Evolutionary conservation across 2,113 vertebrate genomes (phyloP), one percentile per base, ranked within the genome.

Genomic region (Saguinus imperator): DNA sequence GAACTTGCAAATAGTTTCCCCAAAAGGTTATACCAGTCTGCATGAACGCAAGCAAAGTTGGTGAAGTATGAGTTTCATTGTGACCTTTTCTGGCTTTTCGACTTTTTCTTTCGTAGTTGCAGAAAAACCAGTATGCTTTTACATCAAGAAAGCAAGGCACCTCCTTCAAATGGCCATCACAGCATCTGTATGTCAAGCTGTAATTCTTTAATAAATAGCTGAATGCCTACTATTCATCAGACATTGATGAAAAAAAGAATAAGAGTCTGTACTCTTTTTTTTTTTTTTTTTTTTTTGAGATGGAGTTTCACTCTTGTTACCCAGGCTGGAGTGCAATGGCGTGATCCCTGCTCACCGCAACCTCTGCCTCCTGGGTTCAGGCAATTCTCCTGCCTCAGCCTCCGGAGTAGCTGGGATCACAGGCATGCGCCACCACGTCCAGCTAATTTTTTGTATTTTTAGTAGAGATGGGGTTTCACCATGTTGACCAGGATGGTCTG

Each of bases 1-100:
- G 20, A 91, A 72, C 72, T 66, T 91, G 91, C 76, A 93, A 37
- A 76, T 86, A 18, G 35, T 88, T 94, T 97, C 73, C 92, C 87
- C 94, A 57, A 40, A 91, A 52, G 61, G 37, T 91, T 66, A 35
- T 55, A 73, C 58, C 43, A 25, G 0, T 57, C 83, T 84, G 48
- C 32, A 79, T 37, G 40, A 52, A 66, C 0, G n/a, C 25, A 61
- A 79, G 91, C 77, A 66, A 12, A 55, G 9, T 72, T 52, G 6
- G 50, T 61, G 2, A 29, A 43, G 66, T 23, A 16, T 76, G 43
- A 8, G 0, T 55, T 87, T 90, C 68, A 17, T 40, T 37, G 0
- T 58, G 48, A 52, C 32, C 21, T 57, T 93, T 93, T 48, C 76
- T 94, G 87, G 58, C 76, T 73, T 70, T 21, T 5, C 52, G 82